Conservation (phyloP, 2,797 vertebrate genomes). For the Eupleurogrammus muticus region DNA sequence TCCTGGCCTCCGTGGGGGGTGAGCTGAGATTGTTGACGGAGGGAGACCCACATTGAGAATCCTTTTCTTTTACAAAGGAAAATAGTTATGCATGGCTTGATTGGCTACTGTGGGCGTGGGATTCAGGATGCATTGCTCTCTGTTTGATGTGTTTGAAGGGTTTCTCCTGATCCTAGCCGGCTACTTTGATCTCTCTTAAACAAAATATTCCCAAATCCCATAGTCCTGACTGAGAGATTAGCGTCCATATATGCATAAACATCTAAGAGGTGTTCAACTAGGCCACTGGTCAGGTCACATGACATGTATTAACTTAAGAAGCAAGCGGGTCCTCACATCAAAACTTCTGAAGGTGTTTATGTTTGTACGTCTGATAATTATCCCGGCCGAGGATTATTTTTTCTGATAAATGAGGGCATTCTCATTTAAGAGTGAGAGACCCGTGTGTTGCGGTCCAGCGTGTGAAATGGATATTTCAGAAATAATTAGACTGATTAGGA, state of each 20-base stretch:
- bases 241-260: conserved; percentile 82
- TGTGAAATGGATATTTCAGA: conserved; percentile 61
- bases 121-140: conserved; percentile 74
- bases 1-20: conserved; percentile 59
- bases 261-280: conserved; percentile 82
- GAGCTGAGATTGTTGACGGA: conserved; percentile 63
- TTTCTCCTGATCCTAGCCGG: conserved; percentile 71
- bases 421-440: conserved; percentile 77
- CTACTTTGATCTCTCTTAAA: conserved; percentile 82
- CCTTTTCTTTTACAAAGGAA: conserved; percentile 59
- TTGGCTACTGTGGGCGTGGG: conserved; percentile 78
- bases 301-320: conserved; percentile 73
- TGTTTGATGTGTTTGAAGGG: conserved; percentile 82
- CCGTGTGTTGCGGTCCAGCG: conserved; percentile 65
- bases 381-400: conserved; percentile 67
- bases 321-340: conserved; percentile 66
- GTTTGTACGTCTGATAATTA: conserved; percentile 81
- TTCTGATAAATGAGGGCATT: conserved; percentile 80
- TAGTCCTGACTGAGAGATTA: conserved; percentile 81
- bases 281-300: conserved; percentile 83
- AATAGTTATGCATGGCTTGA: conserved; percentile 76
- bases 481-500: conserved; percentile 80
- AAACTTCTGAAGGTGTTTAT: conserved; percentile 82
- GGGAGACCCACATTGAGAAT: conserved; percentile 68
- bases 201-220: conserved; percentile 86